A percentile compares a stretch with the other conserved stretches of the same genome.
These are phyloP conservation scores for Andrena dorsata DNA, from an alignment of 2,888 invertebrate genomes.

Conservation along the genomic window DNA sequence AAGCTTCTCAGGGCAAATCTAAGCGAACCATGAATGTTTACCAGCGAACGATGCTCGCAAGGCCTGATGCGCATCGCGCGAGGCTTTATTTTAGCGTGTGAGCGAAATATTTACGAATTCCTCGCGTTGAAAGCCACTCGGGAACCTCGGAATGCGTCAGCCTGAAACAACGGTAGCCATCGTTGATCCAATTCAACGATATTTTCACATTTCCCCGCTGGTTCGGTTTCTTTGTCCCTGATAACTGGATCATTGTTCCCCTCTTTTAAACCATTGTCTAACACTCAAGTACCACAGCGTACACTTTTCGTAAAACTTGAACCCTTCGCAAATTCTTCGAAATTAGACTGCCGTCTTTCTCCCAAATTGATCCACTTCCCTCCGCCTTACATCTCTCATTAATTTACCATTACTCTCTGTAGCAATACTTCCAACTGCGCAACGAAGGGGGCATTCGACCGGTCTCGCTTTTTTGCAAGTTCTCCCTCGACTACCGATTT, in stretches of 20 bases:
- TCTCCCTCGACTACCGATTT: too few species aligned
- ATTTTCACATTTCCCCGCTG: conserved; percentile 18
- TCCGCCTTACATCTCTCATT: too few species aligned
- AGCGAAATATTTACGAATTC: conserved; percentile 77
- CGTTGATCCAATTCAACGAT: conserved; percentile 42
- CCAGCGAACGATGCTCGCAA: conserved; percentile 27
- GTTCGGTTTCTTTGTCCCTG: conserved; percentile 14
- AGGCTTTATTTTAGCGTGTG: conserved; percentile 74
- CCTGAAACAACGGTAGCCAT: conserved; percentile 41
- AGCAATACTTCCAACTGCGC: neutral
- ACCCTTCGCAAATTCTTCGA: neutral
- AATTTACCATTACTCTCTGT: neutral
- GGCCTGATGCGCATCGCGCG: conserved; percentile 59
- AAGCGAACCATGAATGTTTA: neutral
- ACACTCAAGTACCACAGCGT: neutral
- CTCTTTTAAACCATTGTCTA: neutral
- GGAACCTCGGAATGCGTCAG: conserved; percentile 26
- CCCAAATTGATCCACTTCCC: too few species aligned
- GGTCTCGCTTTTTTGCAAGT: too few species aligned
- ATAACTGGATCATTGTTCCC: neutral
- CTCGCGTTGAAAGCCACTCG: conserved; percentile 57
- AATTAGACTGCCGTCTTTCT: too few species aligned
- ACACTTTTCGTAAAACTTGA: neutral
- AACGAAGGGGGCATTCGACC: too few species aligned
- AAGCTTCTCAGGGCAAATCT: neutral